Conservation (phyloP, 2,888 invertebrate species). For the Sialis fuliginosa region DNA sequence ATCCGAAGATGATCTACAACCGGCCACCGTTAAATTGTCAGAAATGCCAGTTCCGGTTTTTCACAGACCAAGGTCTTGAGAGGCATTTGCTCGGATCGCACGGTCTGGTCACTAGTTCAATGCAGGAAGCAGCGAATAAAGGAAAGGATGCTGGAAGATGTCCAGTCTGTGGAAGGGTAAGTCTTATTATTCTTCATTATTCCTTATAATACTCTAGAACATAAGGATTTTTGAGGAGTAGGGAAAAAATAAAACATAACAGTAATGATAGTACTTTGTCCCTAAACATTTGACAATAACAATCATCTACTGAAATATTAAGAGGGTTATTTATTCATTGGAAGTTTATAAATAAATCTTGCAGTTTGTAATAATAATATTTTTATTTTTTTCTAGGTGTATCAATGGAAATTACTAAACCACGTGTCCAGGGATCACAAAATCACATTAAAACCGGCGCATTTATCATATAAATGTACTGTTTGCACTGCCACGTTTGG, state of each 20-base stretch:
- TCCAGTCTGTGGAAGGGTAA: slow-evolving; percentile 85
- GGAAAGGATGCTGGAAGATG: slow-evolving; percentile 88
- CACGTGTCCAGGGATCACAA: slow-evolving; percentile 87
- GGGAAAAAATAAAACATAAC: too few species aligned
- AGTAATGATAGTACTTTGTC: too few species aligned
- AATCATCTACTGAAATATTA: too few species aligned
- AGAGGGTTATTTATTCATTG: background rate
- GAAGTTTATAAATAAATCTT: background rate
- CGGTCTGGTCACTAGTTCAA: slow-evolving; percentile 85
- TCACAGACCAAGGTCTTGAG: slow-evolving; percentile 92
- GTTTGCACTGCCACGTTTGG: slow-evolving; percentile 89
- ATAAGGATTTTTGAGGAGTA: too few species aligned
- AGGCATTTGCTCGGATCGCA: slow-evolving; percentile 88
- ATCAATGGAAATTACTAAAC: slow-evolving; percentile 82
- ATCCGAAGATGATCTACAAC: slow-evolving; percentile 91
- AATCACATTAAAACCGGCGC: slow-evolving; percentile 80
- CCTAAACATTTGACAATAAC: too few species aligned
- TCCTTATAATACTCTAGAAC: too few species aligned
- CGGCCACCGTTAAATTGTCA: slow-evolving; percentile 89
- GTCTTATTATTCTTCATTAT: slow-evolving; percentile 11
- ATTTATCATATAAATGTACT: slow-evolving; percentile 87
- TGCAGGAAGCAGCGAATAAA: slow-evolving; percentile 91
- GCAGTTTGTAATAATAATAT: background rate
- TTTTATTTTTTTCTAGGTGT: slow-evolving; percentile 42
- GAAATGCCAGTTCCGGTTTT: slow-evolving; percentile 91